Evolutionary conservation across 2,888 invertebrate species (phyloP), one percentile per base, ranked within the genome.

Genomic region (Epinotia ramella): DNA sequence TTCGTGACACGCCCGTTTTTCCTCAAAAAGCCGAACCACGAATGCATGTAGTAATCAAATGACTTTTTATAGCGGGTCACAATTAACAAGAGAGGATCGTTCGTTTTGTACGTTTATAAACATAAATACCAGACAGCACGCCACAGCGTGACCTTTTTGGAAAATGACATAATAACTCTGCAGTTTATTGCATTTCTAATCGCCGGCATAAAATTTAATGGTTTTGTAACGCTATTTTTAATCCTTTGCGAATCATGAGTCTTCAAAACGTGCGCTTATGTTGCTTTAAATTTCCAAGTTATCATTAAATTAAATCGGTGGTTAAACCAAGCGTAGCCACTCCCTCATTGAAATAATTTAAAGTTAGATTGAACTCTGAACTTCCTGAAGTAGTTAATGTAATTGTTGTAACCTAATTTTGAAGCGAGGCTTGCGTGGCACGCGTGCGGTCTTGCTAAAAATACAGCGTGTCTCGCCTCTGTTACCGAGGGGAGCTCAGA

Each of bases 1-100:
- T 89, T 87, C 91, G 89, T 92, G 91, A 88, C 91, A 88, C 89
- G 84, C 81, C 79, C 73, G 72, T 81, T 81, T 83, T 86, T 85
- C 84, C 84, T 82, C 80, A 87, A 88, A 89, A 88, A 86, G 80
- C 80, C 77, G 84, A 86, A 90, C 86, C 81, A 84, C 84, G 81
- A 81, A 85, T 89, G 87, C 87, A 87, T 88, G 86, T 85, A 83
- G 81, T 82, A 80, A 82, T 81, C 81, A 86, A 86, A 88, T 84
- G 85, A 85, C 81, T 87, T 84, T 83, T 84, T 84, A 82, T 71
- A 62, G 72, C 66, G 53, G 67, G 16, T 60, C 66, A 67, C 76
- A 76, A 76, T 73, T 72, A 76, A 76, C 76, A 73, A 73, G 73
- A 73, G 76, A 73, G 67, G 46, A 73, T 72, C 72, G 62, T 71